Percentiles rank a stretch among this genome's conserved stretches.
Conservation (phyloP, 2,888 invertebrate species). For the Eupithecia insigniata region DNA sequence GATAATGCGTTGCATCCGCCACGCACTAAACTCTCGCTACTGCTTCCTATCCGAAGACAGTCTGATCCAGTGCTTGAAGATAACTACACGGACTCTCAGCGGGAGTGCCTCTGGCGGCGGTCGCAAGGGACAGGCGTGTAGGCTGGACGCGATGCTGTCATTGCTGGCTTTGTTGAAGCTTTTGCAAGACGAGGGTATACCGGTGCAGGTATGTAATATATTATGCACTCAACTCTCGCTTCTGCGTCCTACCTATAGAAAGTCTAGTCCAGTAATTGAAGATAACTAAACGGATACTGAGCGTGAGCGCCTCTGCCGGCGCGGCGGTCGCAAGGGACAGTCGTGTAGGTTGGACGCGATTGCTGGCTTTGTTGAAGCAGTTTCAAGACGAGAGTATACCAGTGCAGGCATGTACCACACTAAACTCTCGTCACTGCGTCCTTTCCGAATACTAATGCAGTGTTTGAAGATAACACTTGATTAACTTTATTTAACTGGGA, state of each 20-base stretch:
- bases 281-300: constrained; percentile 55
- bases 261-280: constrained; percentile 60
- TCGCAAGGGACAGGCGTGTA: constrained; percentile 71
- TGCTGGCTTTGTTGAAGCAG: constrained; percentile 63
- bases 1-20: constrained; percentile 70
- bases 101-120: constrained; percentile 69
- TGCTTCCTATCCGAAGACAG: constrained; percentile 69
- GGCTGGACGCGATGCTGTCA: constrained; percentile 66
- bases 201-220: constrained; percentile 63
- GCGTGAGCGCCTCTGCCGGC: constrained; percentile 64
- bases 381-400: constrained; percentile 62
- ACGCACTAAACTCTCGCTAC: constrained; percentile 64
- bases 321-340: constrained; percentile 72
- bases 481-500: not conserved
- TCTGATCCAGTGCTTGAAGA: constrained; percentile 56
- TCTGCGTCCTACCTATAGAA: constrained; percentile 68
- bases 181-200: constrained; percentile 59
- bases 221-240: constrained; percentile 43
- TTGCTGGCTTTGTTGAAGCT: constrained; percentile 64
- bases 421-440: not conserved
- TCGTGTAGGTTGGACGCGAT: constrained; percentile 67
- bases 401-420: constrained; percentile 60
- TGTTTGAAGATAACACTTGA: not conserved
- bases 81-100: constrained; percentile 56
- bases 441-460: not conserved